These are phyloP conservation scores for Sinopyrophorus schimmeli DNA, from an alignment of 2,888 invertebrate genomes.

Conservation along the genomic window DNA sequence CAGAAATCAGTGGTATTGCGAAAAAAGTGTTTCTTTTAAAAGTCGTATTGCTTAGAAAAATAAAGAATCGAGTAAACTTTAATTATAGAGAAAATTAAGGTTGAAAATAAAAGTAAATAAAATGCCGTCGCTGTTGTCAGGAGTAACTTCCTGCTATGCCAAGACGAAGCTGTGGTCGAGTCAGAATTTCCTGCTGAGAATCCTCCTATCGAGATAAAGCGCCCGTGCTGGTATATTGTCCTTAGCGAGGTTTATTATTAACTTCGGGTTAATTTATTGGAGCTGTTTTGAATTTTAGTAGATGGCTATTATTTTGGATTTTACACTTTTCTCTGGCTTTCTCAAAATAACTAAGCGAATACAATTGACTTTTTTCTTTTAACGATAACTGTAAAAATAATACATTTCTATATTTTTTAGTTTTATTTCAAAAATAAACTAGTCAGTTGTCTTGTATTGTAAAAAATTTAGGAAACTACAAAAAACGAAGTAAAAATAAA, in stretches of 20 bases:
- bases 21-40: background rate
- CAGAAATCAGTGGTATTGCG: no score
- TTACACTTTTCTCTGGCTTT: background rate
- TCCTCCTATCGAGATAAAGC: conserved; percentile 26
- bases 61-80: no score
- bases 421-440: background rate
- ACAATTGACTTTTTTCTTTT: background rate
- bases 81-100: background rate
- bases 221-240: conserved; percentile 24
- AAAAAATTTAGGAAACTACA: background rate
- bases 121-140: background rate
- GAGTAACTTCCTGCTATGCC: conserved; percentile 15
- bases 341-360: background rate
- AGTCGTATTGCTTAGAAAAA: background rate
- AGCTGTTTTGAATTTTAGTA: conserved; percentile 12
- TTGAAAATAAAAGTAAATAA: conserved; percentile 8
- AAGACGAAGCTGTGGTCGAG: conserved; percentile 33
- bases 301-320: no score
- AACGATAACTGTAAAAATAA: background rate
- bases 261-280: conserved; percentile 26
- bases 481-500: conserved; percentile 4
- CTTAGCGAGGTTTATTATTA: conserved; percentile 21
- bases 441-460: no score
- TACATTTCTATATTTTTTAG: background rate
- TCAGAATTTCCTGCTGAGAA: conserved; percentile 25